Conservation (phyloP, 2,888 invertebrate genomes). For the Alsophila aescularia region DNA sequence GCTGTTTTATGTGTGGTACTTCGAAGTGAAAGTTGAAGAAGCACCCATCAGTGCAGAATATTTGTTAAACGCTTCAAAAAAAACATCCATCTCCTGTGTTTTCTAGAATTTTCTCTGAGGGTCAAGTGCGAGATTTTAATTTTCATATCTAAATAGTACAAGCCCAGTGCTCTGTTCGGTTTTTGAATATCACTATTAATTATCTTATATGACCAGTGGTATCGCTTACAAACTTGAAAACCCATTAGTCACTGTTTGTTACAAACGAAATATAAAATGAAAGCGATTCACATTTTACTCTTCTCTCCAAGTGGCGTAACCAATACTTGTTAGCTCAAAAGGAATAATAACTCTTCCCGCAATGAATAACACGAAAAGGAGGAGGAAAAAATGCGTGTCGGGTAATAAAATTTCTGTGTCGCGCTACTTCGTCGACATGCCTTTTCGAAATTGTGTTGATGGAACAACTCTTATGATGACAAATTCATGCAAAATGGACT, state of each 20-base stretch:
- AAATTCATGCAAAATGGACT: slow-evolving; percentile 5
- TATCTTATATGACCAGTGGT: too few species aligned
- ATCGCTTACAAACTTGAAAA: too few species aligned
- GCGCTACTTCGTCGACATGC: slow-evolving; percentile 49
- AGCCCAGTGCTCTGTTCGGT: too few species aligned
- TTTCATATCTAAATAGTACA: too few species aligned
- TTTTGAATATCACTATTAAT: too few species aligned
- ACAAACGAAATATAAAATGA: neutral
- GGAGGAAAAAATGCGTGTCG: slow-evolving; percentile 39
- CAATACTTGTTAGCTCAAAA: slow-evolving; percentile 46
- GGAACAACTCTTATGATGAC: slow-evolving; percentile 37
- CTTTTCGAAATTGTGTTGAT: slow-evolving; percentile 58
- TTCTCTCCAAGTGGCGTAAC: slow-evolving; percentile 12
- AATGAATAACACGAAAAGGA: slow-evolving; percentile 51
- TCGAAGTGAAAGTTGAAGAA: too few species aligned
- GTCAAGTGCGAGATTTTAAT: too few species aligned
- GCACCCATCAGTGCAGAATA: too few species aligned
- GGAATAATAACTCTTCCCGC: slow-evolving; percentile 53
- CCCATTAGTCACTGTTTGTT: neutral
- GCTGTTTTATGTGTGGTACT: too few species aligned
- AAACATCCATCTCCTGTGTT: too few species aligned
- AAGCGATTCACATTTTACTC: neutral
- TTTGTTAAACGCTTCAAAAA: too few species aligned
- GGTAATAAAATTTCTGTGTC: slow-evolving; percentile 54
- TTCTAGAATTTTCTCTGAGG: too few species aligned